These are phyloP conservation scores for Synergus gifuensis DNA, from an alignment of 2,888 invertebrate genomes.

Conservation along the genomic window DNA sequence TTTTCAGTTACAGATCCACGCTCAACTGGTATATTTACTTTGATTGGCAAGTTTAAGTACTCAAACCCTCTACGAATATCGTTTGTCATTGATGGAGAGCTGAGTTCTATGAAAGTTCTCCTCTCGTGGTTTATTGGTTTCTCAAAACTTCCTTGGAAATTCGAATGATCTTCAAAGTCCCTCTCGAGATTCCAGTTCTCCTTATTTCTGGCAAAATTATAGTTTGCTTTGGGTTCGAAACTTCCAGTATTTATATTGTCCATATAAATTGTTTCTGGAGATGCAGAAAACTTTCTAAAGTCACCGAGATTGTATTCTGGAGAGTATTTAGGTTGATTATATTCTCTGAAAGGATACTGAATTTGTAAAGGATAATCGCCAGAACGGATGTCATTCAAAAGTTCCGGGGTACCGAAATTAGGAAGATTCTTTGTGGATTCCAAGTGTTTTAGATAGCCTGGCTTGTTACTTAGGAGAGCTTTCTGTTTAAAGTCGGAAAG, in stretches of 20 bases:
- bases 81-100: neutral
- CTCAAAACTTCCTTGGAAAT: conserved; percentile 1
- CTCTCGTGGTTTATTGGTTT: conserved; percentile 4
- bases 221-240: neutral
- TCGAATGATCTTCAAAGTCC: neutral
- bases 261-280: neutral
- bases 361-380: neutral
- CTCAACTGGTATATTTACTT: neutral
- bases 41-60: neutral
- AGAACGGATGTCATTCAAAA: neutral
- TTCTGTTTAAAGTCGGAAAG: neutral
- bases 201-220: neutral
- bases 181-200: neutral
- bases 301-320: neutral
- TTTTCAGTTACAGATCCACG: neutral
- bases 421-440: neutral
- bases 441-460: neutral
- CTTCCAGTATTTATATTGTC: neutral
- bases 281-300: neutral
- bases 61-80: neutral
- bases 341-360: neutral
- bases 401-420: neutral
- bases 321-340: neutral
- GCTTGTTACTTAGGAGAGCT: neutral
- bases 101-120: neutral